A percentile compares a stretch with the other conserved stretches of the same genome.
Conservation (phyloP, 1,140 invertebrate genomes). For the Pentalonia nigronervosa region DNA sequence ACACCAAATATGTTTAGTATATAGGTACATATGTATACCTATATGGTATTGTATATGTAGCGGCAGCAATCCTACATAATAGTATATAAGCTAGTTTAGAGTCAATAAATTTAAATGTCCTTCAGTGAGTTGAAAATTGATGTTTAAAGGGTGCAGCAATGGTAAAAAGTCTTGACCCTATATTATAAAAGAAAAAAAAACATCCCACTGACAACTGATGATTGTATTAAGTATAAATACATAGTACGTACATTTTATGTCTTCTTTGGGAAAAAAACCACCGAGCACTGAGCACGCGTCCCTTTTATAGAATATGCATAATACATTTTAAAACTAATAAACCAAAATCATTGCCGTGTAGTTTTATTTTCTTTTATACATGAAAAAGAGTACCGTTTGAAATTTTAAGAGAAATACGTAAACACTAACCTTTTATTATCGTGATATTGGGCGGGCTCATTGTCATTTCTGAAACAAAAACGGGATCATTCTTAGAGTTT, state of each 20-base stretch:
- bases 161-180: constrained; percentile 37
- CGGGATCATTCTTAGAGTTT: constrained; percentile 56
- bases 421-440: constrained; percentile 58
- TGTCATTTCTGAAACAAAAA: constrained; percentile 58
- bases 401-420: constrained; percentile 50
- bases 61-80: background rate
- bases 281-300: constrained; percentile 53
- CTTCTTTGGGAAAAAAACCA: constrained; percentile 32
- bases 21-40: background rate
- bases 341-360: background rate
- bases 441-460: constrained; percentile 57
- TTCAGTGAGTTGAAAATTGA: constrained; percentile 38
- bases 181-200: constrained; percentile 38
- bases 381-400: constrained; percentile 42
- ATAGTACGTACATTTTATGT: constrained; percentile 19
- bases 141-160: constrained; percentile 27
- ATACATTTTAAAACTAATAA: constrained; percentile 33
- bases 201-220: constrained; percentile 42
- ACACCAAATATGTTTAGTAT: background rate
- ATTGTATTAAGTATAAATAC: constrained; percentile 37
- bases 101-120: constrained; percentile 46
- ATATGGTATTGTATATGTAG: background rate
- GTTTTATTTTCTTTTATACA: background rate
- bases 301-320: background rate
- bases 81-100: background rate